Conservation (phyloP, 1,140 invertebrate species). For the Calephelis virginiensis region DNA sequence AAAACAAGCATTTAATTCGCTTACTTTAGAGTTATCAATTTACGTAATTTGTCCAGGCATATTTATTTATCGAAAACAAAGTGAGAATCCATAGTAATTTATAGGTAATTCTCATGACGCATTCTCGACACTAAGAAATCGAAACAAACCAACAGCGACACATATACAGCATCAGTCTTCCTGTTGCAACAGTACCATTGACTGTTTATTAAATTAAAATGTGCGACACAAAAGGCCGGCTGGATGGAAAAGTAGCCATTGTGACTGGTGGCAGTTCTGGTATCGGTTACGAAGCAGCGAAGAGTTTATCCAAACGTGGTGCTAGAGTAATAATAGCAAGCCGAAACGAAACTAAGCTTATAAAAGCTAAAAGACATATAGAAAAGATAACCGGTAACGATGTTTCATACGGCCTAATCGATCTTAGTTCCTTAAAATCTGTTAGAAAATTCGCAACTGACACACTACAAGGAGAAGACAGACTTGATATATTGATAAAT, state of each 20-base stretch:
- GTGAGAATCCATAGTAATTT: slow-evolving; percentile 37
- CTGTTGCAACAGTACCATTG: slow-evolving; percentile 32
- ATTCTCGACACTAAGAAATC: slow-evolving; percentile 36
- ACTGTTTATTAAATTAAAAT: slow-evolving; percentile 34
- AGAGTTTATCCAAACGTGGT: slow-evolving; percentile 82
- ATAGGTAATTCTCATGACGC: slow-evolving; percentile 17
- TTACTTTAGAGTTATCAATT: too few species aligned
- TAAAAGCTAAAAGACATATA: slow-evolving; percentile 60
- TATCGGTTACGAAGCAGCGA: slow-evolving; percentile 89
- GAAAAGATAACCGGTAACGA: slow-evolving; percentile 49
- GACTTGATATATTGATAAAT: slow-evolving; percentile 85
- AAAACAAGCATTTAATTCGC: too few species aligned
- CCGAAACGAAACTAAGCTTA: slow-evolving; percentile 76
- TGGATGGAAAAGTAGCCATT: slow-evolving; percentile 84
- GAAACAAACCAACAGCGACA: slow-evolving; percentile 39
- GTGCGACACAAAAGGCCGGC: slow-evolving; percentile 46
- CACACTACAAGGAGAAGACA: slow-evolving; percentile 62
- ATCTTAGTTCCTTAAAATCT: slow-evolving; percentile 62
- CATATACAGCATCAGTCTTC: slow-evolving; percentile 32
- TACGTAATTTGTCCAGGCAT: neutral
- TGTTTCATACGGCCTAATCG: slow-evolving; percentile 47
- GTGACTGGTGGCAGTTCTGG: slow-evolving; percentile 91
- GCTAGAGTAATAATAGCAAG: slow-evolving; percentile 90
- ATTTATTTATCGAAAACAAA: slow-evolving; percentile 28
- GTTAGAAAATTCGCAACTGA: slow-evolving; percentile 56